Evolutionary conservation across 2,888 invertebrate species (phyloP), one percentile per base, ranked within the genome.

Genomic region (Macrophya annulata): DNA sequence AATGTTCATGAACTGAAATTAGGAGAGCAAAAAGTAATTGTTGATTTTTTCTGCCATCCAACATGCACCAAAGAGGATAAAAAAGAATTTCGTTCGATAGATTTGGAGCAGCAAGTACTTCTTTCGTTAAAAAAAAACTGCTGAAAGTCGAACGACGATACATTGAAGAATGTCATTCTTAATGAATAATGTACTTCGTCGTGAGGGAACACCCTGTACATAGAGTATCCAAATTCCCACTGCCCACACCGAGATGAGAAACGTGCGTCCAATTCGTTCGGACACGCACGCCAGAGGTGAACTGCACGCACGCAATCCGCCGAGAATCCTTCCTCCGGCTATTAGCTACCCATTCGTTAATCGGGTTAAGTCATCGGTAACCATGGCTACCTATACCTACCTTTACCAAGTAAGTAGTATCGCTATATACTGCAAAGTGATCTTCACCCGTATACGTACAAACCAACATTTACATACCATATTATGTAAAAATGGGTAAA

Each of bases 311-410:
- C 84, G 84, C 74, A 74, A 76, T 76, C 85, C 51, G 31, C 86
- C 86, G 82, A 88, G 87, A 86, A 89, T 83, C 88, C 88, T 89
- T 89, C 90, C 90, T 88, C 85, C 88, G 87, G 88, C 88, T 88
- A 91, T 91, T 88, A 91, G 88, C 87, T 87, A 87, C 84, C 86
- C 86, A 86, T 85, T 81, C 84, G 86, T 87, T 91, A 91, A 91
- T 90, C 89, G 88, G 86, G 86, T 91, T 89, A 90, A 90, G 88
- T 89, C 88, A 87, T 90, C 89, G 89, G 89, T 86, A 85, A 77
- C 86, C 81, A 40, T 81, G 81, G 62, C 51, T 81, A 81, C 81
- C 37, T 15, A 43, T 62, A 21, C 43, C 59, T 31, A 77, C 55
- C 77, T 31, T 55, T 31, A 25, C 77, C 51, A 77, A 74, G 21